Conservation (phyloP, 2,888 invertebrate species). For the Acronicta aceris region DNA sequence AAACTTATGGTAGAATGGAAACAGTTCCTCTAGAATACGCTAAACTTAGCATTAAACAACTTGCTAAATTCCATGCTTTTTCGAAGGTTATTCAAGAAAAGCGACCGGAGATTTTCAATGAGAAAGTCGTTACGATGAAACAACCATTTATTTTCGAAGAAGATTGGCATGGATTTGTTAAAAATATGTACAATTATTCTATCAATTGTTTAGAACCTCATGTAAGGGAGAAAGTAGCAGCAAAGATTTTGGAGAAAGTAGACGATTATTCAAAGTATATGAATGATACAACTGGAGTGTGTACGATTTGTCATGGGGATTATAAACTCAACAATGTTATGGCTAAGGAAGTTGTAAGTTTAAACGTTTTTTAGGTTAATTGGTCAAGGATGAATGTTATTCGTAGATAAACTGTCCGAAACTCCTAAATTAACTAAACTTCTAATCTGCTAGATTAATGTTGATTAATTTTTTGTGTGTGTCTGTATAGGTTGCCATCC, state of each 20-base stretch:
- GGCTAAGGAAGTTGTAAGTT: conserved; percentile 62
- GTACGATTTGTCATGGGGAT: conserved; percentile 61
- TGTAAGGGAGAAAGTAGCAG: conserved; percentile 24
- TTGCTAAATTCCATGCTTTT: conserved; percentile 72
- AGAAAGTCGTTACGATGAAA: conserved; percentile 24
- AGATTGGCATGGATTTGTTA: conserved; percentile 46
- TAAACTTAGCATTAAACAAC: conserved; percentile 61
- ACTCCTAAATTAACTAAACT: too few species aligned
- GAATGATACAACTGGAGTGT: conserved; percentile 29
- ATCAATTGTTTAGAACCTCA: conserved; percentile 41
- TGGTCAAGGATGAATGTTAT: too few species aligned
- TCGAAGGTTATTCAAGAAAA: conserved; percentile 65
- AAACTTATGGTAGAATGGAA: conserved; percentile 63
- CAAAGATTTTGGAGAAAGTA: conserved; percentile 34
- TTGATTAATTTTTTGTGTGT: too few species aligned
- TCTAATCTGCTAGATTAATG: too few species aligned
- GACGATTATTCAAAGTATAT: conserved; percentile 49
- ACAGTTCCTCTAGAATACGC: conserved; percentile 64
- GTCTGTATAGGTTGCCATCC: too few species aligned
- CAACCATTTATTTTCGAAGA: conserved; percentile 51
- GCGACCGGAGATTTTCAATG: conserved; percentile 63
- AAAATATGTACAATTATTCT: conserved; percentile 50
- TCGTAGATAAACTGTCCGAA: too few species aligned
- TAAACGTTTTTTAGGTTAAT: too few species aligned
- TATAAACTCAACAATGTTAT: conserved; percentile 60